A percentile compares a stretch with the other conserved stretches of the same genome.
These are phyloP conservation scores for Cremastinae sp. DNA, from an alignment of 2,888 invertebrate species.

Conservation along the genomic window DNA sequence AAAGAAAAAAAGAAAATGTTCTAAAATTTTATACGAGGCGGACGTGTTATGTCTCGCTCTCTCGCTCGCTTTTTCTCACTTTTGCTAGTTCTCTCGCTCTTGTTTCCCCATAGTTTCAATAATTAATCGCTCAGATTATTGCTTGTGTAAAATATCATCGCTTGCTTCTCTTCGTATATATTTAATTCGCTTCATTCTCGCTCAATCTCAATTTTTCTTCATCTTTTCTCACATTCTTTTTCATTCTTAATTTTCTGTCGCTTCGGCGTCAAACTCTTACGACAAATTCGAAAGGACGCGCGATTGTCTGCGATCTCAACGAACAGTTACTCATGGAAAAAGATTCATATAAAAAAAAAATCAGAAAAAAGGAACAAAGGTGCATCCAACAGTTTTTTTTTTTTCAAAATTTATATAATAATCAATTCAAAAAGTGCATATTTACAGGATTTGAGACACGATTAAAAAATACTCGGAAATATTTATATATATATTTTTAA, in stretches of 20 bases:
- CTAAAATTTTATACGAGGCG: slow-evolving; percentile 56
- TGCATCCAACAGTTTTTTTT: not conserved
- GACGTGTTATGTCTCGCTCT: slow-evolving; percentile 50
- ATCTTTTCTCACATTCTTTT: slow-evolving; percentile 38
- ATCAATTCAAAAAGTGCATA: not conserved
- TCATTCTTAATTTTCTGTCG: slow-evolving; percentile 16
- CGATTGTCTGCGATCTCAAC: slow-evolving; percentile 12
- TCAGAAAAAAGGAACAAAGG: not conserved
- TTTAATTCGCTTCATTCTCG: slow-evolving; percentile 55
- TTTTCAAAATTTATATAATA: not conserved
- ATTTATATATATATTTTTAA: not conserved
- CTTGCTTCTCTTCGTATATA: slow-evolving; percentile 49
- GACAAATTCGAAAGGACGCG: slow-evolving; percentile 2
- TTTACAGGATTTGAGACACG: not conserved
- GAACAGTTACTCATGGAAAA: not conserved
- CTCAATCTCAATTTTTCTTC: slow-evolving; percentile 49
- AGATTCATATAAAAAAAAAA: not conserved
- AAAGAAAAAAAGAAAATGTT: slow-evolving; percentile 42
- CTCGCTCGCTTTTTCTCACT: slow-evolving; percentile 25
- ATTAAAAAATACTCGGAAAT: not conserved
- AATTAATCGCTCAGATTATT: slow-evolving; percentile 64
- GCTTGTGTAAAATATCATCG: slow-evolving; percentile 65
- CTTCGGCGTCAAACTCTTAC: slow-evolving; percentile 43
- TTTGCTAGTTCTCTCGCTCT: slow-evolving; percentile 32
- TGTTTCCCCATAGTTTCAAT: slow-evolving; percentile 17